Conservation (phyloP, 2,888 invertebrate species). For the Sepiola atlantica region DNA sequence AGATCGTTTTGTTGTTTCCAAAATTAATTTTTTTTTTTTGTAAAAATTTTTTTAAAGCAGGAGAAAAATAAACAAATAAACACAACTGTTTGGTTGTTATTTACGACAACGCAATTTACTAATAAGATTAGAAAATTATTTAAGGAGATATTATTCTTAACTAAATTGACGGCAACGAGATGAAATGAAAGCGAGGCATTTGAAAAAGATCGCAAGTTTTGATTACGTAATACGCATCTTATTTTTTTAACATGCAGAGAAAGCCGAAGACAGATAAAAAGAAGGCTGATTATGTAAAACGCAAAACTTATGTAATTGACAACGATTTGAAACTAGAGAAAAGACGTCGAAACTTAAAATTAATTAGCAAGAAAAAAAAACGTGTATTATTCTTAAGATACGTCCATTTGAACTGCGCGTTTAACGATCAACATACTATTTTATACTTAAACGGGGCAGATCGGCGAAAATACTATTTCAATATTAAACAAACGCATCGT, state of each 20-base stretch:
- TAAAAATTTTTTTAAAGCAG: not conserved
- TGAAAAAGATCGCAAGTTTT: not conserved
- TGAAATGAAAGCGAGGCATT: not conserved
- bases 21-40: not conserved
- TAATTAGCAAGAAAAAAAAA: not conserved
- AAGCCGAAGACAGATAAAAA: not conserved
- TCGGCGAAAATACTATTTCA: too few relatives aligned
- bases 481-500: too few relatives aligned
- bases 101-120: not conserved
- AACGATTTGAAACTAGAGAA: not conserved
- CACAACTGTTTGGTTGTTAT: not conserved
- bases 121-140: conserved; percentile 1
- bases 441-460: too few relatives aligned
- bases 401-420: too few relatives aligned
- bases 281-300: not conserved
- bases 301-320: not conserved
- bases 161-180: conserved; percentile 15
- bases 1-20: not conserved
- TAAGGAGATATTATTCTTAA: not conserved
- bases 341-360: not conserved
- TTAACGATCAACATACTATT: too few relatives aligned
- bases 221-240: not conserved
- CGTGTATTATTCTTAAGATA: too few relatives aligned
- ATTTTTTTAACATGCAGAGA: not conserved
- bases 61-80: not conserved